A percentile compares a stretch with the other conserved stretches of the same genome.
These are phyloP conservation scores for Drosophila prostipennis DNA, from an alignment of 2,888 invertebrate species.

Conservation along the genomic window DNA sequence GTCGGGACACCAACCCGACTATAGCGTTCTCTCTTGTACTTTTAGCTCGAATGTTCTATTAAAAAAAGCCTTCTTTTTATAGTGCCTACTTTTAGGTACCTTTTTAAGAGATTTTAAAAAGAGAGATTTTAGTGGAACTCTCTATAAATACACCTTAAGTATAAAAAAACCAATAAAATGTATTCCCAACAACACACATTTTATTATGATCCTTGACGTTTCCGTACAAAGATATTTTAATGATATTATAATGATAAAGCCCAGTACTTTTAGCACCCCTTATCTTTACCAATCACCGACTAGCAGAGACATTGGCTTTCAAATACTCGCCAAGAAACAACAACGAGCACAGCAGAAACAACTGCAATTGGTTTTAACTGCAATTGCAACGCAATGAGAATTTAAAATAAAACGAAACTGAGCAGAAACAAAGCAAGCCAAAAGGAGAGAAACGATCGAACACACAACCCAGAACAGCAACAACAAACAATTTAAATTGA, in stretches of 20 bases:
- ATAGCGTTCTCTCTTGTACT: too few species aligned
- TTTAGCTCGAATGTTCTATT: too few species aligned
- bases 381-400: slow-evolving; percentile 51
- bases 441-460: slow-evolving; percentile 26
- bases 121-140: too few species aligned
- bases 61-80: too few species aligned
- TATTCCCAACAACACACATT: neutral
- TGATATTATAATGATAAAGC: neutral
- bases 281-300: slow-evolving; percentile 27
- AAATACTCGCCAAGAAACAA: slow-evolving; percentile 36
- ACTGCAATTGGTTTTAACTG: slow-evolving; percentile 47
- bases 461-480: slow-evolving; percentile 42
- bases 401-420: slow-evolving; percentile 46
- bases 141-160: too few species aligned
- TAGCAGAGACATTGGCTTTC: slow-evolving; percentile 48
- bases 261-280: slow-evolving; percentile 10
- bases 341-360: slow-evolving; percentile 23
- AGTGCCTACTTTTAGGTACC: too few species aligned
- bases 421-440: slow-evolving; percentile 11
- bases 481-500: slow-evolving; percentile 62
- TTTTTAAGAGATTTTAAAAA: too few species aligned
- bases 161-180: too few species aligned
- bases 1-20: too few species aligned
- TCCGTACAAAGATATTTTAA: neutral
- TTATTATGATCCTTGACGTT: neutral